Conservation (phyloP, 2,888 invertebrate genomes). For the Orgyia antiqua region DNA sequence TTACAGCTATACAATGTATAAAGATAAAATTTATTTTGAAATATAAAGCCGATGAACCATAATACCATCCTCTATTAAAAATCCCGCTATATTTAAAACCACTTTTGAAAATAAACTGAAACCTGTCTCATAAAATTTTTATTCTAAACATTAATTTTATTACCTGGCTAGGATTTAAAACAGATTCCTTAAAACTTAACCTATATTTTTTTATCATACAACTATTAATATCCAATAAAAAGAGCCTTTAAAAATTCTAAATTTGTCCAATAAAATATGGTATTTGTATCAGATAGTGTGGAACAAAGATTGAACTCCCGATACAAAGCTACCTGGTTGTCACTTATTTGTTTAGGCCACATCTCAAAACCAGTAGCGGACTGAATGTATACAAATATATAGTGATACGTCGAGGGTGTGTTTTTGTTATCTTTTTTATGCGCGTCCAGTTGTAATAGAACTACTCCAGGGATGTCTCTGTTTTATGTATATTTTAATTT, state of each 20-base stretch:
- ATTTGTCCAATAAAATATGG: slow-evolving; percentile 34
- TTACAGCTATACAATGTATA: no score
- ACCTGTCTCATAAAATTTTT: no score
- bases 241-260: slow-evolving; percentile 2
- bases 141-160: no score
- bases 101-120: no score
- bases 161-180: no score
- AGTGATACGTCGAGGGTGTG: slow-evolving; percentile 45
- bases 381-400: slow-evolving; percentile 54
- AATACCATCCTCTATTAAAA: no score
- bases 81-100: no score
- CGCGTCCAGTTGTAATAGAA: slow-evolving; percentile 62
- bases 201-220: no score
- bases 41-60: no score
- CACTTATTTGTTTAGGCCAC: slow-evolving; percentile 75
- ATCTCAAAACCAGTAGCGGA: slow-evolving; percentile 73
- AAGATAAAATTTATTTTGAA: no score
- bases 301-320: slow-evolving; percentile 63
- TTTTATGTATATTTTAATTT: not conserved
- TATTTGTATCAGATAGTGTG: slow-evolving; percentile 71
- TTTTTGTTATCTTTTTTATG: slow-evolving; percentile 70
- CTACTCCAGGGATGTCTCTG: slow-evolving; percentile 47
- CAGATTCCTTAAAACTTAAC: no score
- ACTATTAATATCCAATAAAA: not conserved
- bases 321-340: slow-evolving; percentile 70